Evolutionary conservation across 1,140 invertebrate species (phyloP).

Genomic region (Danaus melanippus): DNA sequence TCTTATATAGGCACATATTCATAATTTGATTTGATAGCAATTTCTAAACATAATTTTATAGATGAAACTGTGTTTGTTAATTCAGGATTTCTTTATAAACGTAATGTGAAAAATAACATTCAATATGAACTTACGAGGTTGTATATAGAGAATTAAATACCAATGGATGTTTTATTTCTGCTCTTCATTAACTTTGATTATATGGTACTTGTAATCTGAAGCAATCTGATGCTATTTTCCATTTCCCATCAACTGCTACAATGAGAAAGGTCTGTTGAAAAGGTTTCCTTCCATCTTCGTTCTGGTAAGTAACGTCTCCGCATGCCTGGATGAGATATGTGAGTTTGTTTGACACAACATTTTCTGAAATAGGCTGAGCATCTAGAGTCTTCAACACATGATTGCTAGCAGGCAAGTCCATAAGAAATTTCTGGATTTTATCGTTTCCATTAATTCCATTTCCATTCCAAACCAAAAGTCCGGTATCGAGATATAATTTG

Average conservation of each 20-base stretch:
- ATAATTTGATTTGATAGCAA: conserved; percentile 11
- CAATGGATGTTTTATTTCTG: background rate
- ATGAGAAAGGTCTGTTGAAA: conserved; percentile 89
- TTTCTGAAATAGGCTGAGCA: conserved; percentile 83
- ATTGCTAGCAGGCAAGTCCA: conserved; percentile 80
- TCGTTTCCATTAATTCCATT: conserved; percentile 82
- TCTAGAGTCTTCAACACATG: conserved; percentile 82
- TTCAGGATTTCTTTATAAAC: no score
- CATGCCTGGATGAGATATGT: conserved; percentile 84
- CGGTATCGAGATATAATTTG: conserved; percentile 84
- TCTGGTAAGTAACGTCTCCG: conserved; percentile 79
- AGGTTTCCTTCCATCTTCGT: conserved; percentile 69
- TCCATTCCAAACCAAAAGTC: conserved; percentile 89
- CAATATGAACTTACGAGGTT: no score
- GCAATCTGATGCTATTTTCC: conserved; percentile 90
- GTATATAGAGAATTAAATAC: conserved; percentile 4
- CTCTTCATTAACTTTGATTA: conserved; percentile 12
- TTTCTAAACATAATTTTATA: no score
- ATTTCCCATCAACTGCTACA: conserved; percentile 86
- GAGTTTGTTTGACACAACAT: conserved; percentile 76
- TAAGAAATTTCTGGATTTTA: conserved; percentile 84
- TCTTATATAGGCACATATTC: conserved; percentile 47
- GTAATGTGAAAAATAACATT: no score
- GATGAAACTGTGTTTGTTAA: no score
- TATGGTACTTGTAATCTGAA: conserved; percentile 79